phyloP scores from a whole-genome alignment of 1,140 invertebrate species.

The Cylas formicarius region DNA sequence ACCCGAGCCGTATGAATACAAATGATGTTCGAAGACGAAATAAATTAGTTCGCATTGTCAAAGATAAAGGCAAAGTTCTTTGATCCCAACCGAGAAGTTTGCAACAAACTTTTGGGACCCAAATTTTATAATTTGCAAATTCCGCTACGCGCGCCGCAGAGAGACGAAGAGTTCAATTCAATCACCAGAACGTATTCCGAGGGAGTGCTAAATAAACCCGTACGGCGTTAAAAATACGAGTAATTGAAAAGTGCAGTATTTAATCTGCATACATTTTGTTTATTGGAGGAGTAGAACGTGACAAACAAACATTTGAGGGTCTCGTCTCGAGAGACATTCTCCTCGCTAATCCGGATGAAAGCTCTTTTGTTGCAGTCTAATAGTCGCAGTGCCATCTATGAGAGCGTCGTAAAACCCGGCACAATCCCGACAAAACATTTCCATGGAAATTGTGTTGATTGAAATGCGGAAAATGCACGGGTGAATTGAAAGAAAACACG shows the following conservation, averaged over 20 bases:
- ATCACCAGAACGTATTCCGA: too few relatives aligned
- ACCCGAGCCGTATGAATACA: slow-evolving; percentile 15
- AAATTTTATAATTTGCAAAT: too few relatives aligned
- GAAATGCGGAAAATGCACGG: slow-evolving; percentile 9
- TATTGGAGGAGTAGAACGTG: slow-evolving; percentile 20
- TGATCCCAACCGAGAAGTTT: too few relatives aligned
- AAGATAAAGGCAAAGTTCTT: too few relatives aligned
- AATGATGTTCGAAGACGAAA: too few relatives aligned
- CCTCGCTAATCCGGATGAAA: slow-evolving; percentile 20
- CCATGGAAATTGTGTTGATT: slow-evolving; percentile 12
- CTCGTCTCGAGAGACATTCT: slow-evolving; percentile 18
- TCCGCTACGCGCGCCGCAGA: too few relatives aligned
- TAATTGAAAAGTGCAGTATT: slow-evolving; percentile 15
- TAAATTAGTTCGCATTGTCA: too few relatives aligned
- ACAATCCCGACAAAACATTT: slow-evolving; percentile 5
- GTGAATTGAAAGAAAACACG: not conserved
- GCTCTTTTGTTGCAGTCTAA: slow-evolving; percentile 17
- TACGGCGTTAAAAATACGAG: slow-evolving; percentile 13
- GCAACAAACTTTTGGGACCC: too few relatives aligned
- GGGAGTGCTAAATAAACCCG: slow-evolving; percentile 10
- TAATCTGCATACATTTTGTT: slow-evolving; percentile 22
- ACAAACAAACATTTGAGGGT: slow-evolving; percentile 22
- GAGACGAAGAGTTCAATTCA: too few relatives aligned
- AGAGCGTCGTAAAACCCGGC: slow-evolving; percentile 12
- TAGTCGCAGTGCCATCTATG: slow-evolving; percentile 17